Conservation (phyloP, 2,888 invertebrate species). For the Merodon equestris region DNA sequence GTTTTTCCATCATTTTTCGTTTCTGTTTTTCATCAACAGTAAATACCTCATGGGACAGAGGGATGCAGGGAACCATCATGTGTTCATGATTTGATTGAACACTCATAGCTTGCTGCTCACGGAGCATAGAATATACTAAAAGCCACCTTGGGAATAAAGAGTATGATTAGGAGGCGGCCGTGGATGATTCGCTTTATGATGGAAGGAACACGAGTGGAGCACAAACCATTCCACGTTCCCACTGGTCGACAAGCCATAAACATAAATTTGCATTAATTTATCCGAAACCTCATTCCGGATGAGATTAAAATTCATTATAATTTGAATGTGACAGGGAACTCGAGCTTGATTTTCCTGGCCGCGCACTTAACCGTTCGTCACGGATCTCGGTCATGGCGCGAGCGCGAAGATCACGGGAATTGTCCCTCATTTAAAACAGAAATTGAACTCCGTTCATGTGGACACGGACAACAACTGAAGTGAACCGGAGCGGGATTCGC, state of each 20-base stretch:
- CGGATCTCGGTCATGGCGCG: not conserved
- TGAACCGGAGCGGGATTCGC: constrained; percentile 35
- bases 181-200: too few species aligned
- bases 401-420: not conserved
- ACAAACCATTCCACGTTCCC: too few species aligned
- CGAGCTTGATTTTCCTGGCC: constrained; percentile 30
- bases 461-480: constrained; percentile 5
- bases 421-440: constrained; percentile 6
- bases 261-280: constrained; percentile 67
- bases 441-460: constrained; percentile 18
- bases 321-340: constrained; percentile 59
- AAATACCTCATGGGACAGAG: not conserved
- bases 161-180: constrained; percentile 50
- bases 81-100: too few species aligned
- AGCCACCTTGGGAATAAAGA: constrained; percentile 43
- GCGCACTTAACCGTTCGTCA: not conserved
- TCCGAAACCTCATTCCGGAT: constrained; percentile 63
- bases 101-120: too few species aligned
- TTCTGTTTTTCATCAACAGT: not conserved
- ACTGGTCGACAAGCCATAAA: constrained; percentile 57
- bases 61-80: not conserved
- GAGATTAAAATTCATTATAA: constrained; percentile 67
- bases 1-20: not conserved
- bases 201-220: too few species aligned
- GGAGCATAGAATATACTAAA: not conserved